These are phyloP conservation scores for Tuberolachnus salignus DNA, from an alignment of 2,888 invertebrate species.

Conservation along the genomic window DNA sequence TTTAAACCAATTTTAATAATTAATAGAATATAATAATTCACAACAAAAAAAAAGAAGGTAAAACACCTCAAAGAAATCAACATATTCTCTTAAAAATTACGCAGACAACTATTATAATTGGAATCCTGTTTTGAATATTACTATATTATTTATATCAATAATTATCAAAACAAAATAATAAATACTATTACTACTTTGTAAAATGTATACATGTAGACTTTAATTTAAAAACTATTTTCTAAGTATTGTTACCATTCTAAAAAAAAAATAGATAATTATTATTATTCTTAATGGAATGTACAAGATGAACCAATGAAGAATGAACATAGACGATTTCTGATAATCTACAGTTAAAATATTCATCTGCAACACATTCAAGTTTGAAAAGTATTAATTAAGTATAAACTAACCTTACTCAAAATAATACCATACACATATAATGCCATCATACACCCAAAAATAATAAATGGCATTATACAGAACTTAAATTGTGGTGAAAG, in stretches of 20 bases:
- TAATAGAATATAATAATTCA: constrained; percentile 54
- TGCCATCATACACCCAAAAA: no score
- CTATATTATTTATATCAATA: constrained; percentile 24
- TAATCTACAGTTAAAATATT: constrained; percentile 40
- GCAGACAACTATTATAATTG: constrained; percentile 15
- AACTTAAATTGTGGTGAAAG: no score
- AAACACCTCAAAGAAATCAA: constrained; percentile 45
- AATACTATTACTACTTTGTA: constrained; percentile 41
- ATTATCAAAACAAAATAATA: constrained; percentile 33
- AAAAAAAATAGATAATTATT: constrained; percentile 39
- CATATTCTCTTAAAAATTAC: constrained; percentile 45
- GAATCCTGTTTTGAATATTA: constrained; percentile 32
- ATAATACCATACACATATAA: no score
- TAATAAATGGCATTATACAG: no score
- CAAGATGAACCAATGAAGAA: constrained; percentile 55
- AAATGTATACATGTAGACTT: constrained; percentile 21
- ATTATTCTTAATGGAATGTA: constrained; percentile 55
- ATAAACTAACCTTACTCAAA: not conserved
- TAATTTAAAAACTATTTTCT: constrained; percentile 34
- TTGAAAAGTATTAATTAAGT: constrained; percentile 33
- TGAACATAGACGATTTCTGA: constrained; percentile 51
- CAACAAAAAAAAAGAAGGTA: constrained; percentile 49
- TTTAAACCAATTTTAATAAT: constrained; percentile 45
- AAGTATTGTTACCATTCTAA: constrained; percentile 3
- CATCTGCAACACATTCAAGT: constrained; percentile 41